A percentile compares a stretch with the other conserved stretches of the same genome.
These are phyloP conservation scores for Vireo griseus DNA, from an alignment of 2,797 vertebrate species.

Conservation along the genomic window DNA sequence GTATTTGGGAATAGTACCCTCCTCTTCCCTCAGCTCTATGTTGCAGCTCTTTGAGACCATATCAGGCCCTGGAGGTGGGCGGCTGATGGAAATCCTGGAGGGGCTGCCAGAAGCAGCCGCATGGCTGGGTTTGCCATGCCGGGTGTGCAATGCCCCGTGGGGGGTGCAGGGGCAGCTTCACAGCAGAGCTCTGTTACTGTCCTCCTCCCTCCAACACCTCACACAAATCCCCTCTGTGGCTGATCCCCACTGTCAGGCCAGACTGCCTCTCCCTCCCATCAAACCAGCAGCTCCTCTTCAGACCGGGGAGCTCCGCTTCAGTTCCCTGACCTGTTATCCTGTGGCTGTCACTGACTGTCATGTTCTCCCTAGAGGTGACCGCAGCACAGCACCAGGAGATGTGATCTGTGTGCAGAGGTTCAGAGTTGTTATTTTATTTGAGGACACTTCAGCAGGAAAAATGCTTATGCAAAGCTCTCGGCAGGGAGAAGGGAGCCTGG, in stretches of 20 bases:
- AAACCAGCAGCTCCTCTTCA: background rate
- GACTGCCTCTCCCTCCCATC: background rate
- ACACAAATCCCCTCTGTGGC: background rate
- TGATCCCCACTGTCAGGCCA: background rate
- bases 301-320: background rate
- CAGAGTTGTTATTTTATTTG: constrained; percentile 14
- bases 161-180: background rate
- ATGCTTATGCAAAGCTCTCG: background rate
- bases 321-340: constrained; percentile 44
- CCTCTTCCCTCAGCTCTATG: background rate
- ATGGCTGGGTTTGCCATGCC: rapidly evolving
- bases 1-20: background rate
- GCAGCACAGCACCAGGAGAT: background rate
- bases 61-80: background rate
- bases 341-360: constrained; percentile 48
- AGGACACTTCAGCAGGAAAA: constrained; percentile 31
- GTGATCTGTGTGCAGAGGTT: constrained; percentile 2
- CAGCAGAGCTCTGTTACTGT: background rate
- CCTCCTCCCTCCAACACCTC: background rate
- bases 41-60: background rate
- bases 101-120: background rate
- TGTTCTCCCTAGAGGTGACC: constrained; percentile 11
- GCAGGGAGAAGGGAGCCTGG: background rate
- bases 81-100: background rate
- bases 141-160: rapidly evolving